Base-by-base conservation (phyloP, 1,140 invertebrate species). In the Drosophila mojavensis region DNA sequence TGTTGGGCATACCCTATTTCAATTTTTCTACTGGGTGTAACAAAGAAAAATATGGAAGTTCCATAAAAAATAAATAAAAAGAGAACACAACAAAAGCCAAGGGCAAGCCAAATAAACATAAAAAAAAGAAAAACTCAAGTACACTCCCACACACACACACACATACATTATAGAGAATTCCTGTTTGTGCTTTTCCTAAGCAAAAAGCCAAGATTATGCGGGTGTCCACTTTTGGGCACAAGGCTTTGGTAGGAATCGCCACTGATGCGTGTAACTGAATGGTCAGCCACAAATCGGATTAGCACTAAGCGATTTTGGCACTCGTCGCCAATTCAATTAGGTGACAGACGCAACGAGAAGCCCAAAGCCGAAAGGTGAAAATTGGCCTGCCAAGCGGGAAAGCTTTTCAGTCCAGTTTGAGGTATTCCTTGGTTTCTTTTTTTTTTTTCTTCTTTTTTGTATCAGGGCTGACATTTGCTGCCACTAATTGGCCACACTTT, bases 281-380 rank as follows among this genome's bases (percentile, higher is more conserved):
- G 75, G 81, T 85, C 76, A 78, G 51, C 79, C 82, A 47, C 80
- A 90, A 88, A 90, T 86, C 86, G 88, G 88, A 83, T 90, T 90
- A 91, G 78, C 74, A 69, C 60, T 63, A 79, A 73, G 79, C 75
- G 75, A 85, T 85, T 85, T 85, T 85, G 78, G 75, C 84, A 86
- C 82, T 90, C 74, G 79, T 84, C 68, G 71, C 55, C 82, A 81
- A 90, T 90, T 88, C 86, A 90, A 90, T 90, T 90, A 86, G 86
- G 65, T 77, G 72, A 72, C 67, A 54, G 66, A 30, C 39, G 13
- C 36, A 53, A 60, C 15, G 15, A 55, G 45, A 66, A 72, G 67
- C 54, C 53, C 45, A 41, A 15, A n/a, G 36, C 61, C 55, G 43
- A 75, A 75, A 71, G 54, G 67, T 75, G 73, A 45, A 69, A 78